These are phyloP conservation scores for Saimiri boliviensis DNA, from an alignment of 2,113 vertebrate species.

Conservation along the genomic window DNA sequence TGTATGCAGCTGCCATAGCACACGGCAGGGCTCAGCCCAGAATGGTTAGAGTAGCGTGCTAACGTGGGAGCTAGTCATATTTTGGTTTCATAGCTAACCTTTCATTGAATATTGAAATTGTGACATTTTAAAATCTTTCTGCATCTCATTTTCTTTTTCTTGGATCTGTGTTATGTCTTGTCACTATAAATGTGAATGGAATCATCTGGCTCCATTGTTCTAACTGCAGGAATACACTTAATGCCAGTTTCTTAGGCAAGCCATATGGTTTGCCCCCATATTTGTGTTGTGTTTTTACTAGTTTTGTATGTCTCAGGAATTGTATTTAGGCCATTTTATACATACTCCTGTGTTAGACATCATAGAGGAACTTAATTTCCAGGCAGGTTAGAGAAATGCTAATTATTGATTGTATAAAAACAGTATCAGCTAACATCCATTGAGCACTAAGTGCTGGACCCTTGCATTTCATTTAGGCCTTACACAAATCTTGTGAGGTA, in stretches of 20 bases:
- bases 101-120: conserved; percentile 38
- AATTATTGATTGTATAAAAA: conserved; percentile 33
- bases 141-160: conserved; percentile 38
- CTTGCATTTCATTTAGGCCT: neutral
- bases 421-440: neutral
- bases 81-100: conserved; percentile 25
- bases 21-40: neutral
- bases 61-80: neutral
- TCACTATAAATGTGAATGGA: conserved; percentile 17
- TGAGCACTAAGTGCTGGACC: neutral
- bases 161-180: conserved; percentile 26
- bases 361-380: neutral
- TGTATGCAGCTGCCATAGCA: neutral
- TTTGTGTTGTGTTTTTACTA: neutral
- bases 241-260: neutral
- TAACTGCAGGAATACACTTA: neutral
- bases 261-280: neutral
- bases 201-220: neutral
- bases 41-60: neutral
- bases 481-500: neutral
- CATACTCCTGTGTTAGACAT: neutral
- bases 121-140: conserved; percentile 16
- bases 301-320: neutral
- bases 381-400: conserved; percentile 14
- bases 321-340: conserved; percentile 2